Evolutionary conservation across 2,888 invertebrate species (phyloP).

Genomic region (Argyresthia albistria): DNA sequence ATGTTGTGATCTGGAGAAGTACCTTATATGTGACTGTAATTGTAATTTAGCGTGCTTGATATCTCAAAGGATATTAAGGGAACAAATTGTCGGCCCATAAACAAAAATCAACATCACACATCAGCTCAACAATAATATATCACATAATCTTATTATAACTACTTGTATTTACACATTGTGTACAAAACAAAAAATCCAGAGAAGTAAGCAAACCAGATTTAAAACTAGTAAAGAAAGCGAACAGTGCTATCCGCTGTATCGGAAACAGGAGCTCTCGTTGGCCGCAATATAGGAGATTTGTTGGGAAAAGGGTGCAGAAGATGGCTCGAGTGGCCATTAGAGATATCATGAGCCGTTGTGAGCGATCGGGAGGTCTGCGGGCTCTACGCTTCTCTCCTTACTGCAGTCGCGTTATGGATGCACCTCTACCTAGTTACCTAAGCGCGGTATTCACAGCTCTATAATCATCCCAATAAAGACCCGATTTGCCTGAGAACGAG

Average conservation of each 20-base stretch:
- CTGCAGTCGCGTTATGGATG: slow-evolving; percentile 15
- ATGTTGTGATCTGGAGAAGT: too few species aligned
- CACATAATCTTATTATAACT: background rate
- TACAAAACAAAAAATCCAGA: background rate
- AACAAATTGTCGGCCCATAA: background rate
- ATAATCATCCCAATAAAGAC: background rate
- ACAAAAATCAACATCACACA: background rate
- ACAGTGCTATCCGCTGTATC: slow-evolving; percentile 36
- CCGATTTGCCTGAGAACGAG: background rate
- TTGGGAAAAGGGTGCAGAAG: slow-evolving; percentile 55
- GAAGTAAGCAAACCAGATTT: background rate
- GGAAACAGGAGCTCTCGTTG: slow-evolving; percentile 36
- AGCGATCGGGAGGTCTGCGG: slow-evolving; percentile 46
- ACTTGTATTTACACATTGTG: background rate
- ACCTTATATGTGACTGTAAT: too few species aligned
- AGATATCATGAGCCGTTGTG: slow-evolving; percentile 50
- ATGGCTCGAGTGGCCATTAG: slow-evolving; percentile 66
- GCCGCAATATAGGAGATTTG: slow-evolving; percentile 59
- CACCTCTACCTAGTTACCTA: background rate
- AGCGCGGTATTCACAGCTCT: background rate
- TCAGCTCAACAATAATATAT: background rate
- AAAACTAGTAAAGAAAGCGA: background rate
- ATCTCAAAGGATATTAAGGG: background rate
- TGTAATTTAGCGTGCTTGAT: too few species aligned
- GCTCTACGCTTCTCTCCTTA: slow-evolving; percentile 25